phyloP scores from a whole-genome alignment of 2,888 invertebrate species.

The Lacanobia oleracea region DNA sequence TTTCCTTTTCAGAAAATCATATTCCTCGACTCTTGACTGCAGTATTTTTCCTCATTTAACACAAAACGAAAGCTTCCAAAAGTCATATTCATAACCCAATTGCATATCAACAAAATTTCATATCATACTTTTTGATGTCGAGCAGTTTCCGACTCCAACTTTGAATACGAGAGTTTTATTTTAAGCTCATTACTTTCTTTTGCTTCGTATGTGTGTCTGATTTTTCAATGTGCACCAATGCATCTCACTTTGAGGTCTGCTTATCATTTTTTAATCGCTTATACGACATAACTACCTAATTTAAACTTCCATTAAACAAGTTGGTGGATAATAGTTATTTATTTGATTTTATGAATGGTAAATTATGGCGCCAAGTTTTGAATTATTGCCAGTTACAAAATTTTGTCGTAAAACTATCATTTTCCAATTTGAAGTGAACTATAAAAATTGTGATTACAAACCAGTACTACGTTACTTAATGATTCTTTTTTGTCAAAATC shows the following conservation, averaged over 20 bases:
- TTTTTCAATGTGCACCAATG: constrained; percentile 20
- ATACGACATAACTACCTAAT: too few species aligned
- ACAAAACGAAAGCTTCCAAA: constrained; percentile 4
- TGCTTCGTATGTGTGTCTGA: constrained; percentile 11
- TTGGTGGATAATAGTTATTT: too few species aligned
- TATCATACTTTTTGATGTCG: constrained; percentile 33
- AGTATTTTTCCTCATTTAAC: background rate
- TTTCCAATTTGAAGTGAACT: background rate
- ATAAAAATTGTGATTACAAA: background rate
- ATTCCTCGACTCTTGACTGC: background rate
- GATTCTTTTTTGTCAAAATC: background rate
- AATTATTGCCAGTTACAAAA: background rate
- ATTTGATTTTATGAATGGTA: background rate
- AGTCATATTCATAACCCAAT: constrained; percentile 33
- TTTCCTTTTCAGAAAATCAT: background rate
- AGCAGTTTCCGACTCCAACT: constrained; percentile 23
- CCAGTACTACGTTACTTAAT: too few species aligned
- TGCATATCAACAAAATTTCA: constrained; percentile 22
- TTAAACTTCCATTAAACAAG: too few species aligned
- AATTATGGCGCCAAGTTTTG: background rate
- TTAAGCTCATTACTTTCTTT: constrained; percentile 53
- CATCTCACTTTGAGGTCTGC: background rate
- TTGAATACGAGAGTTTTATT: constrained; percentile 26
- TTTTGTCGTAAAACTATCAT: background rate
- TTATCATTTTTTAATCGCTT: background rate